Conservation (phyloP, 2,888 invertebrate species). For the Drosophila emarginata region DNA sequence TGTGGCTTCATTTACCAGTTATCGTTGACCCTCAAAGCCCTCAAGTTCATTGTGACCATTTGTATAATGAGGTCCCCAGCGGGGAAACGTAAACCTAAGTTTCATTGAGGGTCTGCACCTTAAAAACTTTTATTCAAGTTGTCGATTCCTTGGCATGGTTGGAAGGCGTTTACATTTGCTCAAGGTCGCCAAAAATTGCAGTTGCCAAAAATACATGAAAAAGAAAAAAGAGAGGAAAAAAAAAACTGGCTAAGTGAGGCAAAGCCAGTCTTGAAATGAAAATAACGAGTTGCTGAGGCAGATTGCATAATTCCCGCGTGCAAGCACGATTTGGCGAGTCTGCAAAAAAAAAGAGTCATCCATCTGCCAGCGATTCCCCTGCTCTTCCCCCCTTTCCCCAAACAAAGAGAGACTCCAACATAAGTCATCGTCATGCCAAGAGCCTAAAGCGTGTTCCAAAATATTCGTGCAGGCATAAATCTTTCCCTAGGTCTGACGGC, state of each 20-base stretch:
- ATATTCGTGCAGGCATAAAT: conserved; percentile 71
- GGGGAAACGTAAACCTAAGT: conserved; percentile 8
- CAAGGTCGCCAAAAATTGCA: conserved; percentile 44
- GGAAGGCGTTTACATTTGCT: conserved; percentile 25
- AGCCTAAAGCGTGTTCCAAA: conserved; percentile 25
- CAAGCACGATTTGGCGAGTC: conserved; percentile 64
- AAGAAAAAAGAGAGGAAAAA: conserved; percentile 36
- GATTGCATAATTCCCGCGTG: conserved; percentile 70
- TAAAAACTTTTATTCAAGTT: conserved; percentile 19
- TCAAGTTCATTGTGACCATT: conserved; percentile 42
- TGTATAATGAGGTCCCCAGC: conserved; percentile 26
- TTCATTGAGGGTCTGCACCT: conserved; percentile 8
- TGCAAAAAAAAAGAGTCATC: conserved; percentile 21
- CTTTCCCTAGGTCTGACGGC: conserved; percentile 35
- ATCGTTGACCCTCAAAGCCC: conserved; percentile 16
- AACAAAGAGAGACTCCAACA: conserved; percentile 15
- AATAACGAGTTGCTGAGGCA: conserved; percentile 50
- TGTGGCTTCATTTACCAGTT: conserved; percentile 13
- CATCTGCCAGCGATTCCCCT: conserved; percentile 1
- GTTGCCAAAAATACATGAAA: conserved; percentile 32
- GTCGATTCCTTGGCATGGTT: conserved; percentile 52
- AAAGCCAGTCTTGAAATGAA: conserved; percentile 39
- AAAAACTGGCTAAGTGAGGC: conserved; percentile 44
- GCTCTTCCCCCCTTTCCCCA: neutral
- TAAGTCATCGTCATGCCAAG: conserved; percentile 15